Base-by-base conservation (phyloP, 2,113 vertebrate genomes). In the Perca schrenkii region DNA sequence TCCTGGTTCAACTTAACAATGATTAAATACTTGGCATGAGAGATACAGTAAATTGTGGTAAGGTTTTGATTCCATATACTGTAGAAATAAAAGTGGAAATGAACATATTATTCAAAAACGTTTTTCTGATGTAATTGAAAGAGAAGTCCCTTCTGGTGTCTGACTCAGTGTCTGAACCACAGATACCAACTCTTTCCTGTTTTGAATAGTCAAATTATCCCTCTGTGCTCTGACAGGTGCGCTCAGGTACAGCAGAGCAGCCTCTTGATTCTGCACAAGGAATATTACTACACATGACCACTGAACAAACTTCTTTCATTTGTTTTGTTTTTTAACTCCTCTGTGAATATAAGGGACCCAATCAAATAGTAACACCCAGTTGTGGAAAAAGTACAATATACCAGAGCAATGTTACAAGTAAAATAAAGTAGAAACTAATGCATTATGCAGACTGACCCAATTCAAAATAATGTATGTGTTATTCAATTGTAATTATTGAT, bases 191-290 rank as follows among this genome's bases (percentile, higher is more conserved):
- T 43, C n/a, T 52, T 76, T 54, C 68, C 76, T 84, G n/a, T 28
- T 94, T 92, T 94, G 90, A 88, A 90, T 91, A 92, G 68, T 84
- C 87, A 92, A 91, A 92, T 78, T 2, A 52, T 50, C 25, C 15
- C 15, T 31, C 13, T 75, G 34, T 69, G 10, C n/a, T 66, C 40
- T 11, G 25, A 13, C 56, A 62, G 47, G 17, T 53, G 61, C 25
- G 4, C 31, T 25, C 43, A 72, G 57, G n/a, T n/a, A 14, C 15
- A 63, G 21, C 2, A n/a, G 16, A 72, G 63, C 47, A 36, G 4
- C 34, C 49, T 11, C 1, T 17, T 58, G 12, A 6, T 53, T 53
- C 36, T 47, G 7, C 13, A 4, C 1, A 28, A 17, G 65, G 40
- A 56, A 31, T 8, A 61, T 53, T 21, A 28, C 8, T 49, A 13